Conservation (phyloP, 2,113 vertebrate species). For the Lagopus leucura region DNA sequence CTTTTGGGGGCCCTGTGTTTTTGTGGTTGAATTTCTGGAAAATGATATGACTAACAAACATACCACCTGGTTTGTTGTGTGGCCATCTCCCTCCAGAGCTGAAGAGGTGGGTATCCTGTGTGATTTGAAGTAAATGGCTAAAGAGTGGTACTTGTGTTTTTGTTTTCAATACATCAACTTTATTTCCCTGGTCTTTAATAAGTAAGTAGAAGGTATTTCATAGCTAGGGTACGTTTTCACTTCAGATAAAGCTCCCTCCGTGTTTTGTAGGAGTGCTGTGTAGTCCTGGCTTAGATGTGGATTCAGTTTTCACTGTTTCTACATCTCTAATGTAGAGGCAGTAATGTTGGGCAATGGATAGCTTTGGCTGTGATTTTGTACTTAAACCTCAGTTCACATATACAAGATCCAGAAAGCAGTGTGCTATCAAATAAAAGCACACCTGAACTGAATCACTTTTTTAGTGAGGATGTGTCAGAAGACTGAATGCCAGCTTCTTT, state of each 20-base stretch:
- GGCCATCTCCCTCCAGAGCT: neutral
- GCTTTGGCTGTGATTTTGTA: neutral
- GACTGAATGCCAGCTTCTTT: neutral
- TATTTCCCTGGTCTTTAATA: neutral
- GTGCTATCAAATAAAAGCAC: neutral
- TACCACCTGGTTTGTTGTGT: neutral
- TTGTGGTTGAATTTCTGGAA: neutral
- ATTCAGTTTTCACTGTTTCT: neutral
- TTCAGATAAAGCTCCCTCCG: neutral
- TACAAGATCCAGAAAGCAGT: neutral
- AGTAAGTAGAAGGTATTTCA: neutral
- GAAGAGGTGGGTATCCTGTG: neutral
- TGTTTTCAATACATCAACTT: neutral
- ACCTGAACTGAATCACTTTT: neutral
- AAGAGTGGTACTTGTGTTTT: neutral
- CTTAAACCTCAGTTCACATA: neutral
- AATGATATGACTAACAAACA: neutral
- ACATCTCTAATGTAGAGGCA: neutral
- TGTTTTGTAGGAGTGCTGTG: neutral
- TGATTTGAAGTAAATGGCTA: neutral
- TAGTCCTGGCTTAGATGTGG: neutral
- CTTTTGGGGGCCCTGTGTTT: neutral
- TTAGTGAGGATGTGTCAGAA: neutral
- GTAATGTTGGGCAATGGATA: neutral
- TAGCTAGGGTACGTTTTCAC: neutral